These are phyloP conservation scores for Lysiphlebus fabarum DNA, from an alignment of 1,140 invertebrate species.

Conservation along the genomic window DNA sequence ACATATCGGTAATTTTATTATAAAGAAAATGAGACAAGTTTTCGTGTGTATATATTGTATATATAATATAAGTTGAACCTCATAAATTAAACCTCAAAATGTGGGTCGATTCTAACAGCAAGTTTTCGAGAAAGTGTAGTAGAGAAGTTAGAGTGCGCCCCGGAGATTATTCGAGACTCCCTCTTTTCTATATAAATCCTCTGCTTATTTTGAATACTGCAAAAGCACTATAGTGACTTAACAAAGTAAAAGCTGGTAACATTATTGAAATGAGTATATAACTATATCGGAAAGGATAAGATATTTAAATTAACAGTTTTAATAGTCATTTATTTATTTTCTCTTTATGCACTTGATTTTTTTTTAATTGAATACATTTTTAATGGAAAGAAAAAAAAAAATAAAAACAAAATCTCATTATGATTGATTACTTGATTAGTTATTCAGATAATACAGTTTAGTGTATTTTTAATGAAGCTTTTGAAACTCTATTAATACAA, in stretches of 20 bases:
- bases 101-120: constrained; percentile 9
- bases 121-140: background rate
- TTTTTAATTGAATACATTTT: too few species aligned
- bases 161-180: constrained; percentile 22
- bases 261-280: background rate
- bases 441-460: too few species aligned
- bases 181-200: constrained; percentile 16
- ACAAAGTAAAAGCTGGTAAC: too few species aligned
- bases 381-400: too few species aligned
- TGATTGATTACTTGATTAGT: too few species aligned
- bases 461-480: too few species aligned
- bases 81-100: constrained; percentile 22
- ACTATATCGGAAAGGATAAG: background rate
- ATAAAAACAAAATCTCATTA: too few species aligned
- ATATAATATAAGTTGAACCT: constrained; percentile 10
- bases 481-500: too few species aligned
- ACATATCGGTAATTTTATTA: background rate
- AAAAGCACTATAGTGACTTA: background rate
- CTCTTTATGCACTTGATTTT: too few species aligned
- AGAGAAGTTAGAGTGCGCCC: constrained; percentile 11
- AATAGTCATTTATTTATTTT: too few species aligned
- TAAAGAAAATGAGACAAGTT: background rate
- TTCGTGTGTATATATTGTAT: background rate
- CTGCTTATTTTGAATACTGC: constrained; percentile 22
- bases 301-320: too few species aligned